phyloP scores from a whole-genome alignment of 2,888 invertebrate species.

The Pardosa pseudoannulata region DNA sequence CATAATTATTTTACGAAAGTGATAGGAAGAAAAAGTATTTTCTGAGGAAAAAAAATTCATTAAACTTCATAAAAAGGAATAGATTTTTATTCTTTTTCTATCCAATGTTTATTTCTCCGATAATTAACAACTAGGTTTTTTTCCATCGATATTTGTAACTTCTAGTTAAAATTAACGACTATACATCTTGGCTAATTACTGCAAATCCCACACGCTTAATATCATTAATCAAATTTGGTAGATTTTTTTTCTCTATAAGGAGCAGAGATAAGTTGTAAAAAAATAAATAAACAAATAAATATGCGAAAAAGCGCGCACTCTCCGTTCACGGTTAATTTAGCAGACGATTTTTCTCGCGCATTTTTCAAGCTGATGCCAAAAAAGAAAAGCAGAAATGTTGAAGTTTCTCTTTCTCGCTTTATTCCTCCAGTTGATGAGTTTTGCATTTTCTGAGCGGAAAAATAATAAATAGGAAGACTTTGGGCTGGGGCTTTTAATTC shows the following conservation, averaged over 20 bases:
- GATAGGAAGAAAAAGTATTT: not conserved
- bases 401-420: constrained; percentile 4
- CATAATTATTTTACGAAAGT: not conserved
- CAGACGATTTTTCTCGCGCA: constrained; percentile 9
- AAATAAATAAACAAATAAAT: constrained; percentile 1
- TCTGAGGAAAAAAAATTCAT: not conserved
- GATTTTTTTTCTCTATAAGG: not conserved
- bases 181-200: constrained; percentile 4
- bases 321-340: constrained; percentile 1
- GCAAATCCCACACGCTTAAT: not conserved
- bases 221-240: constrained; percentile 3
- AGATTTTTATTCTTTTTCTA: not conserved
- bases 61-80: not conserved
- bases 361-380: constrained; percentile 15
- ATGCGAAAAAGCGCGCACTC: not conserved
- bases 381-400: constrained; percentile 5
- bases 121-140: not conserved
- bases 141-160: not conserved
- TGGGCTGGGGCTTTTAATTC: not conserved
- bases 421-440: not conserved
- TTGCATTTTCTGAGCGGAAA: not conserved
- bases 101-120: not conserved
- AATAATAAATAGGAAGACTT: constrained; percentile 3
- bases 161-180: constrained; percentile 2
- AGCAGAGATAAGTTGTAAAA: not conserved